Evolutionary conservation across 2,888 invertebrate genomes (phyloP).

Genomic region (Dynastes maya): DNA sequence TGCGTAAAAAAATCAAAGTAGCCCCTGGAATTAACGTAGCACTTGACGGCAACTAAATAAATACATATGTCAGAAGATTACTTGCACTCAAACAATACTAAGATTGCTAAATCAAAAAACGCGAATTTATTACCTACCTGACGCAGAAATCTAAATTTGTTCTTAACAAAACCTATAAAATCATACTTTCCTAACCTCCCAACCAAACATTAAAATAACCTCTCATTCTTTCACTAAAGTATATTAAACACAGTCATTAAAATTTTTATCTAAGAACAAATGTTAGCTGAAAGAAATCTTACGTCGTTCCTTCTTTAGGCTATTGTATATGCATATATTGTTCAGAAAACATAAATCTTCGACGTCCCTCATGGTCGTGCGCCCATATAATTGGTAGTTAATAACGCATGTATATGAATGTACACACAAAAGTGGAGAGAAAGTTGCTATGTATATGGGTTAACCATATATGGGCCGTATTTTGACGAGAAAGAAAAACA

Average conservation of each 20-base stretch:
- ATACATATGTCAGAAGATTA: too few species aligned
- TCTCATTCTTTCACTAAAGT: too few species aligned
- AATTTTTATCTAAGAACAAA: background rate
- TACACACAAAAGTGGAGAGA: slow-evolving; percentile 49
- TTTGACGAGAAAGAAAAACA: slow-evolving; percentile 49
- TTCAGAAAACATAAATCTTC: slow-evolving; percentile 29
- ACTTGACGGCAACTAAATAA: too few species aligned
- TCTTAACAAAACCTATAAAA: too few species aligned
- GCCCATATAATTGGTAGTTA: slow-evolving; percentile 38
- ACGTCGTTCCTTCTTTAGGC: background rate
- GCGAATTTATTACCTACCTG: too few species aligned
- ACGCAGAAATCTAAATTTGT: too few species aligned
- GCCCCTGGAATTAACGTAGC: too few species aligned
- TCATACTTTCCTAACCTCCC: too few species aligned
- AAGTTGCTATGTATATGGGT: slow-evolving; percentile 53
- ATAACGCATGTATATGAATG: slow-evolving; percentile 27
- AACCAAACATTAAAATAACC: too few species aligned
- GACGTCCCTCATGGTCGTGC: slow-evolving; percentile 35
- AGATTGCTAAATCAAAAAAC: too few species aligned
- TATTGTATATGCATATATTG: slow-evolving; percentile 4
- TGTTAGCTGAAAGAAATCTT: background rate
- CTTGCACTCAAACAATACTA: too few species aligned
- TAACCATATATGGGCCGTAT: slow-evolving; percentile 54
- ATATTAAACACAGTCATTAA: background rate
- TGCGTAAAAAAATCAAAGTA: too few species aligned